These are phyloP conservation scores for Hippopotamus amphibius DNA, from an alignment of 2,113 vertebrate genomes.

Conservation along the genomic window DNA sequence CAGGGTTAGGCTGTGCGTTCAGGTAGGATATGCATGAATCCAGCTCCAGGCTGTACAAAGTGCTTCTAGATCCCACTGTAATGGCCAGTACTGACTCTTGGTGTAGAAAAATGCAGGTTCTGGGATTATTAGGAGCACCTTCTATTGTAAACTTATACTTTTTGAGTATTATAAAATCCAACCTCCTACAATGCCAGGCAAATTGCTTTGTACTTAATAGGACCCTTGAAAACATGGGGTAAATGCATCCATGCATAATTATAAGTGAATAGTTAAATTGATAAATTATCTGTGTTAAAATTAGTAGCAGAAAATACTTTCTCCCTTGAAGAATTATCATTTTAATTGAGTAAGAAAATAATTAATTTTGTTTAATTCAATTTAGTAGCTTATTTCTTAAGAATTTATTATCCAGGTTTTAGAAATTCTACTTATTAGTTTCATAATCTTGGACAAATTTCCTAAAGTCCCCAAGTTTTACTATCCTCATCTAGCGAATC, in stretches of 20 bases:
- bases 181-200: not conserved
- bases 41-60: not conserved
- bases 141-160: not conserved
- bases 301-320: not conserved
- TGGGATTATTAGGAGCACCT: not conserved
- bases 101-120: not conserved
- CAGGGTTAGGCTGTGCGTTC: accelerated
- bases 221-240: not conserved
- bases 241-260: not conserved
- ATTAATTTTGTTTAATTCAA: conserved; percentile 66
- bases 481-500: not conserved
- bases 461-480: not conserved
- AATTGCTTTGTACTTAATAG: conserved; percentile 15
- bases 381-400: conserved; percentile 33
- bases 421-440: conserved; percentile 7
- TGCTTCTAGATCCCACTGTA: not conserved
- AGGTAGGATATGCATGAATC: not conserved
- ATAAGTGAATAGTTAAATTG: conserved; percentile 33
- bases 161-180: not conserved
- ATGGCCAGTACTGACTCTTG: not conserved
- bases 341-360: conserved; percentile 53
- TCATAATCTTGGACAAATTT: conserved; percentile 15
- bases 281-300: conserved; percentile 39
- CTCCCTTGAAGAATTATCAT: conserved; percentile 30
- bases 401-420: conserved; percentile 14